Conservation (phyloP, 1,140 invertebrate species). For the Zaprionus capensis region DNA sequence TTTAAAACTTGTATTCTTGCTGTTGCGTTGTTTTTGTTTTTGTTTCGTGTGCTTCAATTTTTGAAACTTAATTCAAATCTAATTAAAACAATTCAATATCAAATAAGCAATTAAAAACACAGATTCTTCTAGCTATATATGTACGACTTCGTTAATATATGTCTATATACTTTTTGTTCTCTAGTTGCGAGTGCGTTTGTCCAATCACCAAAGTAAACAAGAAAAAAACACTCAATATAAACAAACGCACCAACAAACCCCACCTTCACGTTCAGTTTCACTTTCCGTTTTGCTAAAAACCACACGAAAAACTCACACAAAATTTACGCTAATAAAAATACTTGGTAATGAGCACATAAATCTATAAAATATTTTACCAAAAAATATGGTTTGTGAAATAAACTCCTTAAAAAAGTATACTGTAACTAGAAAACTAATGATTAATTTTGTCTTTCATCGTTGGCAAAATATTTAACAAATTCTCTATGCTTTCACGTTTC, state of each 20-base stretch:
- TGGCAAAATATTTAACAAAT: conserved; percentile 70
- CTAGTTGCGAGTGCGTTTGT: conserved; percentile 38
- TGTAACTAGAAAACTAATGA: conserved; percentile 58
- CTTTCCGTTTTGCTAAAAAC: conserved; percentile 47
- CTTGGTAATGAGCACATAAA: conserved; percentile 51
- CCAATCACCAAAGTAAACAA: conserved; percentile 49
- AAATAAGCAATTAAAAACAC: conserved; percentile 63
- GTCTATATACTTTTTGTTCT: conserved; percentile 24
- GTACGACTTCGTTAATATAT: conserved; percentile 50
- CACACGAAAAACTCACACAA: conserved; percentile 31
- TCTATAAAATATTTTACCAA: conserved; percentile 49
- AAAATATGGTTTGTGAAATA: conserved; percentile 51
- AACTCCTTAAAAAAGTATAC: conserved; percentile 52
- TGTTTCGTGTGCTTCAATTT: conserved; percentile 43
- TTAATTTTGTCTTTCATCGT: conserved; percentile 52
- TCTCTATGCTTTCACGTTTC: conserved; percentile 50
- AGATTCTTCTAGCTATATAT: conserved; percentile 75
- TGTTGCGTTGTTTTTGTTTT: conserved; percentile 17
- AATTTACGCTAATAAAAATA: conserved; percentile 62
- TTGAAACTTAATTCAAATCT: conserved; percentile 59
- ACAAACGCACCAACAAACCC: conserved; percentile 57
- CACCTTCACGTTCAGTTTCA: conserved; percentile 16
- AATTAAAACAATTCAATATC: conserved; percentile 43
- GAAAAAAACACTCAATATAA: conserved; percentile 50
- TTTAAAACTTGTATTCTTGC: conserved; percentile 45